These are phyloP conservation scores for Monodelphis domestica DNA, from an alignment of 2,797 vertebrate species.

Conservation along the genomic window DNA sequence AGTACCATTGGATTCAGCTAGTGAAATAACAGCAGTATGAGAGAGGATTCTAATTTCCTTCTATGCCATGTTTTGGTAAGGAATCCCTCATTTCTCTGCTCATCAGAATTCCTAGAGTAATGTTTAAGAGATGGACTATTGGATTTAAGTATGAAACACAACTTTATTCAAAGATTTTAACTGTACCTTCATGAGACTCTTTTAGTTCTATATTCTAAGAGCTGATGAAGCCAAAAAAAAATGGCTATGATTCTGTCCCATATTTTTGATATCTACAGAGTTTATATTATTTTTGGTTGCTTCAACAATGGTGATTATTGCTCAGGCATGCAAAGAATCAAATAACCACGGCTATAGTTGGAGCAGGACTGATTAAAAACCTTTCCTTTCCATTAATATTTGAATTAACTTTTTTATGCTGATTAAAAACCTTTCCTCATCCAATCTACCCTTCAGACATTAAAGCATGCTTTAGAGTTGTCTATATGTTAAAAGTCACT, in stretches of 20 bases:
- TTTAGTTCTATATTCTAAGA: not conserved
- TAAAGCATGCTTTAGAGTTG: not conserved
- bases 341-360: not conserved
- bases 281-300: not conserved
- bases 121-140: not conserved
- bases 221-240: not conserved
- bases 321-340: not conserved
- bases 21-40: not conserved
- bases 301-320: not conserved
- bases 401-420: too few relatives aligned
- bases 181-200: not conserved
- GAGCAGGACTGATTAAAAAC: not conserved
- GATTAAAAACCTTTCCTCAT: not conserved
- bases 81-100: not conserved
- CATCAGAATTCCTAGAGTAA: not conserved
- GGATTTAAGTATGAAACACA: not conserved
- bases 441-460: not conserved
- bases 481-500: not conserved
- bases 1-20: not conserved
- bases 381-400: not conserved
- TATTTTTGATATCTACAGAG: not conserved
- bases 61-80: not conserved
- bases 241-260: not conserved
- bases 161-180: not conserved
- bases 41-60: not conserved